Evolutionary conservation across 2,888 invertebrate species (phyloP).

Genomic region (Griposia aprilina): DNA sequence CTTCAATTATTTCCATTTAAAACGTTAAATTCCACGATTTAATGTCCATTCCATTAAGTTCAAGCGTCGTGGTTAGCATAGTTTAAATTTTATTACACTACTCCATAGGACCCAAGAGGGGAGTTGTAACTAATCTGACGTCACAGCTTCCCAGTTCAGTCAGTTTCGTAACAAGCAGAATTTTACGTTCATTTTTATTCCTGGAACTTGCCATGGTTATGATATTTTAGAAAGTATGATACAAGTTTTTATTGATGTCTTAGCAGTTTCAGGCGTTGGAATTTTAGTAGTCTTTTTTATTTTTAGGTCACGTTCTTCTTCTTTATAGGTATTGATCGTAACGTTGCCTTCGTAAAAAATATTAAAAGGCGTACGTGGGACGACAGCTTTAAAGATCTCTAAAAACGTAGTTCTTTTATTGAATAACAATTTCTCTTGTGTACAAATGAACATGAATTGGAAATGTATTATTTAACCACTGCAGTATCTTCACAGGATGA

Average conservation of each 20-base stretch:
- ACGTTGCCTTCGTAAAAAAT: conserved; percentile 45
- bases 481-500: background rate
- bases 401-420: conserved; percentile 25
- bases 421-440: background rate
- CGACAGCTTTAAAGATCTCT: conserved; percentile 23
- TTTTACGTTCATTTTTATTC: conserved; percentile 63
- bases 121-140: conserved; percentile 60
- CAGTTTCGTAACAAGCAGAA: conserved; percentile 55
- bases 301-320: conserved; percentile 45
- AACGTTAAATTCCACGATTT: conserved; percentile 36
- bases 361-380: conserved; percentile 31
- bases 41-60: conserved; percentile 54
- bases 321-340: conserved; percentile 49
- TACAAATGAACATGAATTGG: background rate
- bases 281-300: conserved; percentile 52
- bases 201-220: conserved; percentile 58
- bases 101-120: conserved; percentile 56
- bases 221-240: conserved; percentile 54
- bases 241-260: conserved; percentile 60
- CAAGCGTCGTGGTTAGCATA: conserved; percentile 52
- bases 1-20: conserved; percentile 3
- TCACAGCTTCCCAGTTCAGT: conserved; percentile 51
- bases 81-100: conserved; percentile 56
- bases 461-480: too few species aligned
- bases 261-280: conserved; percentile 34